Evolutionary conservation across 1,140 invertebrate species (phyloP), one percentile per base, ranked within the genome.

Genomic region (Hylyphantes graminicola): DNA sequence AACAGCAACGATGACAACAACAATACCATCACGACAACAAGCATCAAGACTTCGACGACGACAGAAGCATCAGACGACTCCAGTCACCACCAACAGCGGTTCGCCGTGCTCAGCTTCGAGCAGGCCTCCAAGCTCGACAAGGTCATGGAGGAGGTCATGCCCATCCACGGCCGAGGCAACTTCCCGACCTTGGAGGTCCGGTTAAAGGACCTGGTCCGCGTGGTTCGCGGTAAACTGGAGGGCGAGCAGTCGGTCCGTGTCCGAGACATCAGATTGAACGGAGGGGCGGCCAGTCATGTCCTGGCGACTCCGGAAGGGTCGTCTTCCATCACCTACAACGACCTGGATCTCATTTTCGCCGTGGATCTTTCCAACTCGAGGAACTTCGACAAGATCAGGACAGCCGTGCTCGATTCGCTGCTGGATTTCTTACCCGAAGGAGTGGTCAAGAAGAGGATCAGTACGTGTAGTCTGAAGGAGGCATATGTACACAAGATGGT

Each of bases 401-500:
- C 94, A 68, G 96, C 97, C 63, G 97, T 99, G 73, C 93, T 99
- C 35, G 94, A 95, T 75, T 96, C 97, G 61, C 92, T 99, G 74
- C 93, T 97, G 87, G 96, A 99, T 88, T 93, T 99, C 87, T 91
- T 99, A 87, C 98, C 97, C 11, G 94, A 96, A 87, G 95, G 96
- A 51, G 96, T 92, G 6, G 97, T 94, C 87, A 95, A 96, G 86
- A 96, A 96, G 84, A 94, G 96, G 87, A 98, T 98, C 88, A 95
- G 95, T 73, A 94, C 95, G 17, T 97, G 96, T 90, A 96, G 94
- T 87, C 91, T 99, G 75, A 99, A 98, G 88, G 98, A 99, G 90
- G 97, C 97, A 17, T 99, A 99, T 91, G 97, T 99, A 12, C 95
- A 96, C 89, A 99, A 99, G 91, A 99, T 99, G 98, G 97, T 99